A percentile compares a stretch with the other conserved stretches of the same genome.
Evolutionary conservation across 1,140 invertebrate species (phyloP).

Genomic region (Batillaria attramentaria): DNA sequence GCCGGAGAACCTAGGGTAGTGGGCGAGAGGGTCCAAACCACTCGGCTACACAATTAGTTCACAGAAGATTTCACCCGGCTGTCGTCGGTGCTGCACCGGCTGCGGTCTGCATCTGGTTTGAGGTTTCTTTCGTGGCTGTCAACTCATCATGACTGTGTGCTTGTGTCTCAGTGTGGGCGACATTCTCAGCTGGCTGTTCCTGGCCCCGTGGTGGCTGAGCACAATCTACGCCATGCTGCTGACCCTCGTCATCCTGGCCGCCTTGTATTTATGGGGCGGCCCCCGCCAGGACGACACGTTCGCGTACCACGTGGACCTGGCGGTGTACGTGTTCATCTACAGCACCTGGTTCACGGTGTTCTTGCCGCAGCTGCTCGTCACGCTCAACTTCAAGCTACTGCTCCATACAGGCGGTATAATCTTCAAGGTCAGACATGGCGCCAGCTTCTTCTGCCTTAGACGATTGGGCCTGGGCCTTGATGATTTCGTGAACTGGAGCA

Average conservation of each 20-base stretch:
- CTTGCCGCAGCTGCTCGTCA: constrained; percentile 1
- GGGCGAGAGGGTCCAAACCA: no score
- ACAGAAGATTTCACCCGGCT: no score
- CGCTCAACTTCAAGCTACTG: neutral
- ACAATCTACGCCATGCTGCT: neutral
- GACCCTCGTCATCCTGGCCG: constrained; percentile 3
- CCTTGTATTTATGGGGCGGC: neutral
- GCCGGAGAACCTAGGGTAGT: no score
- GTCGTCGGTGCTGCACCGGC: no score
- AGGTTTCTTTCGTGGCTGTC: no score
- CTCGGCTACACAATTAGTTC: no score
- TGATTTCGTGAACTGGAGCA: neutral
- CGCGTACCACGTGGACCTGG: neutral
- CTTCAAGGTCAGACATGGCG: neutral
- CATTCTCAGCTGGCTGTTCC: neutral
- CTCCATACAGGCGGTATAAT: neutral
- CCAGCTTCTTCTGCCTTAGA: neutral
- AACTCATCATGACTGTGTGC: no score
- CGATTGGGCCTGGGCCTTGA: neutral
- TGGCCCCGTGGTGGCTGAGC: neutral
- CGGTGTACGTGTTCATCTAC: neutral
- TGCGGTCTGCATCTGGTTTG: no score
- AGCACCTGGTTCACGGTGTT: neutral
- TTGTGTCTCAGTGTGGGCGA: neutral
- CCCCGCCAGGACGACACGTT: neutral